Evolutionary conservation across 2,888 invertebrate species (phyloP).

Genomic region (Strigamia maritima): DNA sequence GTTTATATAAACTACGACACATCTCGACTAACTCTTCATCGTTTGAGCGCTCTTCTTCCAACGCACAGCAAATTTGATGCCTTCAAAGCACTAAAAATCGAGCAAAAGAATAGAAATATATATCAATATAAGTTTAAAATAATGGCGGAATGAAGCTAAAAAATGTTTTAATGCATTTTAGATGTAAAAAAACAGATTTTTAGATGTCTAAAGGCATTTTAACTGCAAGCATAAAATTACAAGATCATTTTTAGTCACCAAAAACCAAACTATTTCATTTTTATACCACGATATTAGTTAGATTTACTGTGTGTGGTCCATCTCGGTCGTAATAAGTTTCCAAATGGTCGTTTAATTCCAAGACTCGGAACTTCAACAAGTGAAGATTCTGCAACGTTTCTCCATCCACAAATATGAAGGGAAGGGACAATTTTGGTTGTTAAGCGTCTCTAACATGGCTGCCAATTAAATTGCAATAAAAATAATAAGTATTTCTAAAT

Average conservation of each 20-base stretch:
- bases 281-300: too few relatives aligned
- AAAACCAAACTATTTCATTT: not conserved
- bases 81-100: conserved; percentile 52
- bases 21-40: conserved; percentile 65
- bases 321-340: conserved; percentile 90
- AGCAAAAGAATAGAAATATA: too few relatives aligned
- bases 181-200: too few relatives aligned
- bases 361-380: conserved; percentile 76
- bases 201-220: too few relatives aligned
- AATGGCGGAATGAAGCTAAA: too few relatives aligned
- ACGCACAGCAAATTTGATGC: conserved; percentile 54
- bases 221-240: too few relatives aligned
- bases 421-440: conserved; percentile 73
- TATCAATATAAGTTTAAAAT: too few relatives aligned
- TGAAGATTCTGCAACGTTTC: conserved; percentile 64
- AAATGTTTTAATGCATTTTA: not conserved
- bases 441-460: conserved; percentile 60
- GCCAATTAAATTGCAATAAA: too few relatives aligned
- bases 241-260: too few relatives aligned
- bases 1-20: conserved; percentile 81
- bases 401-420: conserved; percentile 80
- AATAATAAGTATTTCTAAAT: too few relatives aligned
- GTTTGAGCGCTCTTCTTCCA: conserved; percentile 55
- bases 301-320: conserved; percentile 70
- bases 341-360: conserved; percentile 91